phyloP scores from a whole-genome alignment of 2,113 vertebrate species.

The Ptilonorhynchus violaceus region DNA sequence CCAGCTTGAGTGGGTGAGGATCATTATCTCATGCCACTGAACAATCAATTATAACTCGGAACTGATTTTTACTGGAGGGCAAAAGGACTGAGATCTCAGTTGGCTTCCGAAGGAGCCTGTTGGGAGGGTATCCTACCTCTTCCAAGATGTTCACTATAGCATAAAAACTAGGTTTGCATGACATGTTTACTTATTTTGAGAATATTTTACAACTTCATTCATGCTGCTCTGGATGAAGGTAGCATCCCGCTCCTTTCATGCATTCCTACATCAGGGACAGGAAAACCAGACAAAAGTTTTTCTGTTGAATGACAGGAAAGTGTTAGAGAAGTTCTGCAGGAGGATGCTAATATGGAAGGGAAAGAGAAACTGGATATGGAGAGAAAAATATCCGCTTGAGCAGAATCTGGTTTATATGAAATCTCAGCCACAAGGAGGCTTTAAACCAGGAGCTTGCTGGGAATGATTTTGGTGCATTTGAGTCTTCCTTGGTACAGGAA shows the following conservation, averaged over 20 bases:
- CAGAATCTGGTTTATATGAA: background rate
- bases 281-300: background rate
- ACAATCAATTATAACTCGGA: background rate
- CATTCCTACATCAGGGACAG: background rate
- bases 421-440: background rate
- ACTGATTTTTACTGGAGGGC: background rate
- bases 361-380: background rate
- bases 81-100: background rate
- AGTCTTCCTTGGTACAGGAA: background rate
- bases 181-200: background rate
- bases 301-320: background rate
- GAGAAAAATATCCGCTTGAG: background rate
- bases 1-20: background rate
- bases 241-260: background rate
- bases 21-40: background rate
- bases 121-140: background rate
- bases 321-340: background rate
- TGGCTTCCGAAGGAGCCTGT: background rate
- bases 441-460: background rate
- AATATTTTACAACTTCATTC: background rate
- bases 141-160: background rate
- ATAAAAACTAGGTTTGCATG: background rate
- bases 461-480: background rate
- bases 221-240: background rate
- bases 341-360: background rate